Evolutionary conservation across 2,113 vertebrate species (phyloP).

Genomic region (Capra hircus): DNA sequence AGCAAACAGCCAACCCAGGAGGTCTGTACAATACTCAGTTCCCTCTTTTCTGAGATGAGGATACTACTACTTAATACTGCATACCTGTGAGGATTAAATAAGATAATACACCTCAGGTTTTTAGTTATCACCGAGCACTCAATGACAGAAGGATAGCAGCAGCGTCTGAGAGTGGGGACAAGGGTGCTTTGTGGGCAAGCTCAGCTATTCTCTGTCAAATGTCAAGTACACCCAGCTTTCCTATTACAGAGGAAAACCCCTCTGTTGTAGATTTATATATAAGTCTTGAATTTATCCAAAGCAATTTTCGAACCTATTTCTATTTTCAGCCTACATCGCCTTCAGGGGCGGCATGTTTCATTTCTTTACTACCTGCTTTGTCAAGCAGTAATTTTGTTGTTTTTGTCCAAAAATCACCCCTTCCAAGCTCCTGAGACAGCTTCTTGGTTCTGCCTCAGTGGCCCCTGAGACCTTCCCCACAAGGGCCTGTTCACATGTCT

Average conservation of each 20-base stretch:
- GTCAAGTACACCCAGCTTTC: not conserved
- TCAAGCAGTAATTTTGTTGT: constrained; percentile 46
- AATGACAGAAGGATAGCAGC: not conserved
- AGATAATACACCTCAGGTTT: not conserved
- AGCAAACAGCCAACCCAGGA: not conserved
- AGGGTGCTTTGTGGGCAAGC: not conserved
- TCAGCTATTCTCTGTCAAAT: not conserved
- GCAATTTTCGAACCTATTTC: constrained; percentile 58
- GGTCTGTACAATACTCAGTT: not conserved
- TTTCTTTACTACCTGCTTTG: constrained; percentile 45
- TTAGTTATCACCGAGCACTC: not conserved
- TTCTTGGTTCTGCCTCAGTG: not conserved
- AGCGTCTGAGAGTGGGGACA: not conserved
- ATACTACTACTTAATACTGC: not conserved
- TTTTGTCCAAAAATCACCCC: constrained; percentile 31
- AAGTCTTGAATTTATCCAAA: constrained; percentile 49
- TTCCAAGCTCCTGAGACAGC: not conserved
- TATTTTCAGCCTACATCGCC: constrained; percentile 37
- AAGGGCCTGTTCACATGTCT: not conserved
- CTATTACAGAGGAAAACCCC: constrained; percentile 19
- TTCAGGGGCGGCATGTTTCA: constrained; percentile 45
- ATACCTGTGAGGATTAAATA: not conserved
- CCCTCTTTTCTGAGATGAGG: not conserved
- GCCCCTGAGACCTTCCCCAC: not conserved
- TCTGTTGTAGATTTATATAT: constrained; percentile 21